Conservation (phyloP, 2,113 vertebrate genomes). For the Rutilus rutilus region DNA sequence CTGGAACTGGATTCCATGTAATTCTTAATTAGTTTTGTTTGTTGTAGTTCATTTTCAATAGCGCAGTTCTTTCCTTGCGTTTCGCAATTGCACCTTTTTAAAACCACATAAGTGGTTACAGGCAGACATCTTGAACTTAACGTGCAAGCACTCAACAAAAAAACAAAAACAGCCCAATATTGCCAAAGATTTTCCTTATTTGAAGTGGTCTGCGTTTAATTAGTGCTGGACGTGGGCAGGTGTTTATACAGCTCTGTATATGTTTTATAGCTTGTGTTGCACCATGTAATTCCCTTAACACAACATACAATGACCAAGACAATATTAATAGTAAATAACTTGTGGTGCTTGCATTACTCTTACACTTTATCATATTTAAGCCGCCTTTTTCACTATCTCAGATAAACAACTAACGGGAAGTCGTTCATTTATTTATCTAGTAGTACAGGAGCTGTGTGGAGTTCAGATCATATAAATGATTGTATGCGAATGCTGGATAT, state of each 20-base stretch:
- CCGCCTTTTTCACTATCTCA: neutral
- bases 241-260: constrained; percentile 21
- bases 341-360: neutral
- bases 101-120: constrained; percentile 8
- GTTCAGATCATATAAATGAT: neutral
- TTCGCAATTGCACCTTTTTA: neutral
- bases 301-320: neutral
- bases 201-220: constrained; percentile 1
- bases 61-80: neutral
- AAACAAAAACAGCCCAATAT: neutral
- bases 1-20: constrained; percentile 20
- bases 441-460: neutral
- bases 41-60: neutral
- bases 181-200: neutral
- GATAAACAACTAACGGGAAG: neutral
- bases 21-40: constrained; percentile 12
- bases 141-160: neutral
- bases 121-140: neutral
- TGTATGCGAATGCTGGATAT: no score
- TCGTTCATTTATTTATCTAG: neutral
- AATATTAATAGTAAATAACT: neutral
- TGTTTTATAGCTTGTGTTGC: neutral
- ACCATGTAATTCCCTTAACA: neutral
- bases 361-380: neutral
- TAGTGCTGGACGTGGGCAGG: neutral